These are phyloP conservation scores for Pachyseris speciosa DNA, from an alignment of 64 coral and sea anemone genomes.

Conservation along the genomic window DNA sequence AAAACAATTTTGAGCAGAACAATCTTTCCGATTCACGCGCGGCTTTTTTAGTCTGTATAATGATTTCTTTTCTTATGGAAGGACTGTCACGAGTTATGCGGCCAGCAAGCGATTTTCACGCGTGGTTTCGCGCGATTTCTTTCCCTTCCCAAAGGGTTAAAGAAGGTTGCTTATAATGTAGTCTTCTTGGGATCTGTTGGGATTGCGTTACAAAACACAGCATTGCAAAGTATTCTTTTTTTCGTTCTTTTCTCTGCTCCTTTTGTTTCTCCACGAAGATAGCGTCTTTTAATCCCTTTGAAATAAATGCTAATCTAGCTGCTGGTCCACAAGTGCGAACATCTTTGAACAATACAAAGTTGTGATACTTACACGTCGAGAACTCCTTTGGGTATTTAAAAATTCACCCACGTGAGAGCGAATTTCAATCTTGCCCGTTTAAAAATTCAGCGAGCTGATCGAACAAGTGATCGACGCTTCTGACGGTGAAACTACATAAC, in stretches of 20 bases:
- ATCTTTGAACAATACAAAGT: slow-evolving; percentile 54
- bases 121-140: too few relatives aligned
- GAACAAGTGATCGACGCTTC: neutral
- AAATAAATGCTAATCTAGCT: neutral
- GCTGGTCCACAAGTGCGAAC: neutral
- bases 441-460: slow-evolving; percentile 21
- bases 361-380: neutral
- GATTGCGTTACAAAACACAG: too few relatives aligned
- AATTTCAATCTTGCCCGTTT: neutral
- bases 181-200: too few relatives aligned
- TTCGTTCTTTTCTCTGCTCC: neutral
- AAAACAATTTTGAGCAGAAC: too few relatives aligned
- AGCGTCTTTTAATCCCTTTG: neutral
- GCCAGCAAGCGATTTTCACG: too few relatives aligned
- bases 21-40: too few relatives aligned
- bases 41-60: too few relatives aligned
- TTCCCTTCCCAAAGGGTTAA: too few relatives aligned
- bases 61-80: too few relatives aligned
- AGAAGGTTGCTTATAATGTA: too few relatives aligned
- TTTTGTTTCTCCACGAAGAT: neutral
- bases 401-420: neutral
- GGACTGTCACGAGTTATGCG: too few relatives aligned
- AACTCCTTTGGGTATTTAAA: slow-evolving; percentile 26
- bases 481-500: neutral
- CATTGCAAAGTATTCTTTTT: neutral